Percentiles rank a stretch among this genome's conserved stretches.
Evolutionary conservation across 2,113 vertebrate species (phyloP).

Genomic region (Melanerpes aurifrons): DNA sequence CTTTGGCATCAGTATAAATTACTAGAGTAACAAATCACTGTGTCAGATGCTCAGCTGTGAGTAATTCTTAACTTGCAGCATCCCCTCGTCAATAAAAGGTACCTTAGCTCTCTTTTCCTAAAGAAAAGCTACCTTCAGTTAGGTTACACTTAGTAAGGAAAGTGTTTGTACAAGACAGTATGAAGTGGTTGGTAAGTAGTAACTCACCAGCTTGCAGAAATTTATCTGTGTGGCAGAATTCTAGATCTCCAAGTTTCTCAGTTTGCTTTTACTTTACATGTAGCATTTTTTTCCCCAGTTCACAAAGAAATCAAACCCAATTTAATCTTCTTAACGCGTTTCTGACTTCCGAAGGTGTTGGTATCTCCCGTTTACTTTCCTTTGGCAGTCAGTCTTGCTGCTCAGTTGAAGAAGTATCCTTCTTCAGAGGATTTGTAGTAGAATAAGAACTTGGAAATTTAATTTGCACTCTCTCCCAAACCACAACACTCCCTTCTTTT

Average conservation of each 20-base stretch:
- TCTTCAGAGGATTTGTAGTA: neutral
- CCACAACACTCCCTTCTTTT: neutral
- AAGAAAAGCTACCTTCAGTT: neutral
- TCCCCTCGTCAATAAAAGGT: neutral
- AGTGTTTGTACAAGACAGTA: neutral
- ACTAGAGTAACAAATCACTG: neutral
- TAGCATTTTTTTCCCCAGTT: neutral
- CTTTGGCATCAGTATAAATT: slow-evolving; percentile 17
- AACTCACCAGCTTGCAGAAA: neutral
- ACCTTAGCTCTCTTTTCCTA: neutral
- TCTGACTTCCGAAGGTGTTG: neutral
- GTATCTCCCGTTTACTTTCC: neutral
- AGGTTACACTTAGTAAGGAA: neutral
- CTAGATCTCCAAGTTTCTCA: neutral
- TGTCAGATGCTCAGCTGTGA: neutral
- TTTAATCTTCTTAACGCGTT: neutral
- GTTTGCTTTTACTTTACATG: neutral
- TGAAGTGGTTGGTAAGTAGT: neutral
- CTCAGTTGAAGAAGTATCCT: neutral
- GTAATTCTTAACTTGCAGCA: neutral
- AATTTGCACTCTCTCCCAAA: neutral
- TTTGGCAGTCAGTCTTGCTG: neutral
- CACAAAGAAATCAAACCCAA: neutral
- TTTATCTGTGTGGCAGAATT: neutral
- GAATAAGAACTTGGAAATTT: neutral